Conservation (phyloP, 1,140 invertebrate genomes). For the Yoshiicerus persimilis region DNA sequence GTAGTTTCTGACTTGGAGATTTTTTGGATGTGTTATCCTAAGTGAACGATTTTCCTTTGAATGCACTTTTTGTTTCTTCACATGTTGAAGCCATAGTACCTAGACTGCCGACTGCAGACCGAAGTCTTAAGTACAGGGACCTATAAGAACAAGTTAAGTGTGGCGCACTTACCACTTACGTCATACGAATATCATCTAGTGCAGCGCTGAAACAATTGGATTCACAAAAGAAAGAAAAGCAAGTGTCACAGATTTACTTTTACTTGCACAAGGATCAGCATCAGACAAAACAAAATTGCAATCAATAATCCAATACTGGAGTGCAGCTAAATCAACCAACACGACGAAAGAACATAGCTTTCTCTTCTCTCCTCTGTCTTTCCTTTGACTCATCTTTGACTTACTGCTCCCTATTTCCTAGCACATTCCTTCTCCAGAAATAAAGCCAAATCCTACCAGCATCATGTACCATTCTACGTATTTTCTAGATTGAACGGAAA, state of each 20-base stretch:
- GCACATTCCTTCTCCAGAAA: neutral
- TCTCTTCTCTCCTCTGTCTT: neutral
- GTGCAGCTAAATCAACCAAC: neutral
- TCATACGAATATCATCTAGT: too few species aligned
- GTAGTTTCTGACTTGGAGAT: too few species aligned
- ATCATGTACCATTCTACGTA: neutral
- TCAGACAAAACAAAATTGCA: neutral
- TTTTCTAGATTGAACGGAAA: too few species aligned
- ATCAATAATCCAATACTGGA: neutral
- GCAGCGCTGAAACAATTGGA: neutral
- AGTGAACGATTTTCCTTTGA: too few species aligned
- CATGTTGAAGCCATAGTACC: too few species aligned
- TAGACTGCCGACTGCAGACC: too few species aligned
- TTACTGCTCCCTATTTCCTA: neutral
- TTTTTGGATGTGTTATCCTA: too few species aligned
- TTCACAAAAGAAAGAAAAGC: neutral
- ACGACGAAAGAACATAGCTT: neutral
- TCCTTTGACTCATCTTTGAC: neutral
- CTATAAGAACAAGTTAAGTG: too few species aligned
- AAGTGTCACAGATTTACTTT: slow-evolving; percentile 6
- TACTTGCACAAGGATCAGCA: neutral
- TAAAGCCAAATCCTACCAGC: neutral
- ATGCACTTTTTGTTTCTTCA: too few species aligned
- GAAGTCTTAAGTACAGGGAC: too few species aligned
- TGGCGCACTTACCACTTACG: too few species aligned